phyloP scores from a whole-genome alignment of 1,140 invertebrate genomes.

The Dufourea novaeangliae region DNA sequence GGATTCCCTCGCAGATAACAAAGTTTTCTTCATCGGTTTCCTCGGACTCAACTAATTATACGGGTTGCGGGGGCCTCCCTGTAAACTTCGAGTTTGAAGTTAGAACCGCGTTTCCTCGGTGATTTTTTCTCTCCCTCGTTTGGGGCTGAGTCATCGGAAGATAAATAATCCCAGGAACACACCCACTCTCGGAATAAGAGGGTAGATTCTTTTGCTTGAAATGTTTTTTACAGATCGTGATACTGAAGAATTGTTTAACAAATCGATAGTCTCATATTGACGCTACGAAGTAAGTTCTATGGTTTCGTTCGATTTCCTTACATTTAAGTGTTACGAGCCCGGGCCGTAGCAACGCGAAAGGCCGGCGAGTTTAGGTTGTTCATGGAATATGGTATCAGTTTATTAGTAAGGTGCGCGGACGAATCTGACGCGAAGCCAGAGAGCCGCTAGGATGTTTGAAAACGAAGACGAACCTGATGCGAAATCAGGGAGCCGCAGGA shows the following conservation, averaged over 20 bases:
- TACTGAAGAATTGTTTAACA: too few species aligned
- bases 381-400: too few species aligned
- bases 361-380: too few species aligned
- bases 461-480: too few species aligned
- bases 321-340: too few species aligned
- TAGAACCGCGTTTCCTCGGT: slow-evolving; percentile 5
- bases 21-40: slow-evolving; percentile 23
- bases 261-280: too few species aligned
- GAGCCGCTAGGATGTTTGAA: too few species aligned
- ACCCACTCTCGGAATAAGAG: neutral
- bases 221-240: neutral
- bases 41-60: slow-evolving; percentile 39
- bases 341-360: too few species aligned
- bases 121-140: slow-evolving; percentile 15
- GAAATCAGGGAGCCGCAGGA: too few species aligned
- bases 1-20: neutral
- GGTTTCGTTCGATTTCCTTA: neutral
- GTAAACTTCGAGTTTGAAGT: slow-evolving; percentile 20
- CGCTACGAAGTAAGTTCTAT: too few species aligned
- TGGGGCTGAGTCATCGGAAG: neutral
- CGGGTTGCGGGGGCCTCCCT: slow-evolving; percentile 7
- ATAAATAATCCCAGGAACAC: neutral
- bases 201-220: neutral
- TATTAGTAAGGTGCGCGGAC: too few species aligned
- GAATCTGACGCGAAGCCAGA: too few species aligned